Evolutionary conservation across 1,140 invertebrate species (phyloP), one percentile per base, ranked within the genome.

Genomic region (Caenorhabditis brenneri): DNA sequence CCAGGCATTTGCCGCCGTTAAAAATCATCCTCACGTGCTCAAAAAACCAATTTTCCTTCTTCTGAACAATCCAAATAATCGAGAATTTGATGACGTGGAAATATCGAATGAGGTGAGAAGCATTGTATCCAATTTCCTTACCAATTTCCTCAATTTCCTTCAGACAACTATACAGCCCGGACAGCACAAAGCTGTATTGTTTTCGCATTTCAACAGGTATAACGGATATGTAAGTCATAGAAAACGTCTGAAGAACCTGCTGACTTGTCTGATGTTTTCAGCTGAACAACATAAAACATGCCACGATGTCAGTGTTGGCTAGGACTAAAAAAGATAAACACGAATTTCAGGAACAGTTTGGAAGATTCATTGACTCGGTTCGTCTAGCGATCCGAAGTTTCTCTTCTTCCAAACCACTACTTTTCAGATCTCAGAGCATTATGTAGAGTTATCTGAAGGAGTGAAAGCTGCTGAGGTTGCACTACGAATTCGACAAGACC

Each of bases 41-140:
- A 69, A 49, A 36, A 83, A 83, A 58, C 82, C 82, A 12, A 78
- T 83, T 33, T 69, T 83, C 16, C 24, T 83, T 2, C n/a, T 83
- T 29, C 46, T 83, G 6, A 83, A 83, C 19, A 83, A 83, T 29
- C 29, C 19, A n/a, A 69, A 83, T 29, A 49, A 79, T 31, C 31
- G 82, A 27, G 42, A 79, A 51, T 51, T 79, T 16, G 82, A 83
- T 48, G 82, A 83, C 27, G 65, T 83, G 0, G 82, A 83, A 49
- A 49, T 83, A 22, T 33, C 82, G 0, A 79, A 83, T 22, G 51
- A 42, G 36, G 82, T 78, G 48, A 42, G 53, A 46, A 46, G 1
- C 42, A 4, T 46, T 46, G 10, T 46, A 12, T 46, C 16, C 49
- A n/a, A 51, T 1, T n/a, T 51, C 49, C 49, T n/a, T 15, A 5